Evolutionary conservation across 2,113 vertebrate genomes (phyloP).

Genomic region (Clarias gariepinus): DNA sequence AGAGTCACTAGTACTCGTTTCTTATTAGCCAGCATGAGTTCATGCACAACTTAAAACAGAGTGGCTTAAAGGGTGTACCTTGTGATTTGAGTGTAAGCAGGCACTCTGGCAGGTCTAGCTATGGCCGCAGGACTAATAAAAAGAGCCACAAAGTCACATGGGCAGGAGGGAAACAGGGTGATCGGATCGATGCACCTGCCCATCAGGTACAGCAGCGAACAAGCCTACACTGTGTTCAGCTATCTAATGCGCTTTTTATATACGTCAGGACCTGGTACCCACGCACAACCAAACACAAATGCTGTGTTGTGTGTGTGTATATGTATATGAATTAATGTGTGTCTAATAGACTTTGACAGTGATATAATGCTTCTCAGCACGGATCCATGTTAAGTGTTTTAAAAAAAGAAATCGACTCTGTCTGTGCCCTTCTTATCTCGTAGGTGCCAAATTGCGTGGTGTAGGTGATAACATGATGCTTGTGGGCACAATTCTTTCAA

Average conservation of each 20-base stretch:
- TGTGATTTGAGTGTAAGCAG: constrained; percentile 5
- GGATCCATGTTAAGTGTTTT: constrained; percentile 2
- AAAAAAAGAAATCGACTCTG: neutral
- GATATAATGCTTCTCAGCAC: constrained; percentile 11
- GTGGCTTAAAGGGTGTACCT: neutral
- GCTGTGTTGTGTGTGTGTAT: neutral
- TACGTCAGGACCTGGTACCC: neutral
- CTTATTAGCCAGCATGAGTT: neutral
- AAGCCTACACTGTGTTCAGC: neutral
- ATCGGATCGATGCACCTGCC: neutral
- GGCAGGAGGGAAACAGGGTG: neutral
- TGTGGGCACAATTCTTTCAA: constrained; percentile 8
- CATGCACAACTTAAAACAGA: neutral
- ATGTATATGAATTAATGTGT: neutral
- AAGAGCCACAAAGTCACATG: neutral
- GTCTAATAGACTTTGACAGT: neutral
- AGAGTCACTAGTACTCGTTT: neutral
- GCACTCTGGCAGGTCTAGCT: neutral
- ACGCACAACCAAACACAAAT: neutral
- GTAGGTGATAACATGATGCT: constrained; percentile 27
- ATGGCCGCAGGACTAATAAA: neutral
- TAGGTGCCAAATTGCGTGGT: constrained; percentile 25
- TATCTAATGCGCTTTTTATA: neutral
- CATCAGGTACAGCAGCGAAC: neutral
- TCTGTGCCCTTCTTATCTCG: neutral